Evolutionary conservation across 92 coral and sea anemone species (phyloP).

Genomic region (Parazoanthus atlanticus): DNA sequence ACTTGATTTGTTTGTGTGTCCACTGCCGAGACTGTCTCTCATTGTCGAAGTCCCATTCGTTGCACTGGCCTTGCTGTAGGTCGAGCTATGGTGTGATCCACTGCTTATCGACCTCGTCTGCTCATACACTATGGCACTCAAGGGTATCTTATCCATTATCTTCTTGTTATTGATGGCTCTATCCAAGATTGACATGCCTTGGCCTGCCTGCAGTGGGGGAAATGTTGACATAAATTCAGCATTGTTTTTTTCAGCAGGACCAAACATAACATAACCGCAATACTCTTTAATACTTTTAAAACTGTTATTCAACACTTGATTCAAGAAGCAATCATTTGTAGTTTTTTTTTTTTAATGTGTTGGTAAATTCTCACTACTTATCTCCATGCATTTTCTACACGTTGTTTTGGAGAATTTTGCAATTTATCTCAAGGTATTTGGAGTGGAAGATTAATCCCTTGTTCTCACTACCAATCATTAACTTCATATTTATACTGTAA

Average conservation of each 20-base stretch:
- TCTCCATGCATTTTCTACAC: too few relatives aligned
- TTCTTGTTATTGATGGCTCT: conserved; percentile 77
- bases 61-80: conserved; percentile 62
- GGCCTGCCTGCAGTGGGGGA: not conserved
- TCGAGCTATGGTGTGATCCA: conserved; percentile 45
- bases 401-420: too few relatives aligned
- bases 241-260: not conserved
- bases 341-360: too few relatives aligned
- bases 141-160: conserved; percentile 65
- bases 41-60: conserved; percentile 59
- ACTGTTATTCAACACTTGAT: too few relatives aligned
- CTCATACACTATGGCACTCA: conserved; percentile 70
- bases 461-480: too few relatives aligned
- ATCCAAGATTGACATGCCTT: conserved; percentile 72
- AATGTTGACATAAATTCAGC: not conserved
- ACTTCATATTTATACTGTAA: too few relatives aligned
- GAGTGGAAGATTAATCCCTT: too few relatives aligned
- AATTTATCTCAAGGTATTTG: too few relatives aligned
- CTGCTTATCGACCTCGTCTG: conserved; percentile 41
- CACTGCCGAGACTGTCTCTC: conserved; percentile 67
- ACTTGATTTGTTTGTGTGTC: conserved; percentile 52
- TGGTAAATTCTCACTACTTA: too few relatives aligned
- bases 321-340: too few relatives aligned
- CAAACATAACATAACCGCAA: not conserved
- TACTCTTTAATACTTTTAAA: too few relatives aligned